These are phyloP conservation scores for Neotragus moschatus DNA, from an alignment of 2,113 vertebrate species.

Conservation along the genomic window DNA sequence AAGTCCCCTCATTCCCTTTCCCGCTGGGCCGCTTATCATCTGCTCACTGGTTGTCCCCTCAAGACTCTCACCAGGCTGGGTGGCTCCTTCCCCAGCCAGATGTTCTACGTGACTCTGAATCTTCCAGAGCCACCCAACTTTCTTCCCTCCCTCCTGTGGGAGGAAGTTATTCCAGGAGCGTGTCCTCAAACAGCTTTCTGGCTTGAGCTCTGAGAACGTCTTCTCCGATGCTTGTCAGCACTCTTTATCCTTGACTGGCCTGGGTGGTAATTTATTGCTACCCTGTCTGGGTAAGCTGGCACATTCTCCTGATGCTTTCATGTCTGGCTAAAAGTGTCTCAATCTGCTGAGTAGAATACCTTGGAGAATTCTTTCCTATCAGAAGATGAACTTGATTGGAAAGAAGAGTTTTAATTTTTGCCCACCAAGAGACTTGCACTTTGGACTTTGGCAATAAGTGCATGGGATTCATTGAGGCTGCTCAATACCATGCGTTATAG, in stretches of 20 bases:
- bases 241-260: not conserved
- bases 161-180: not conserved
- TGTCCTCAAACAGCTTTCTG: not conserved
- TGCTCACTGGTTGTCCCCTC: not conserved
- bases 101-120: not conserved
- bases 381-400: not conserved
- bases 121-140: not conserved
- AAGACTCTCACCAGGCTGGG: not conserved
- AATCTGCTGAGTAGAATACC: not conserved
- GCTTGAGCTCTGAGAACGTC: not conserved
- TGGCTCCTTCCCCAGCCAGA: not conserved
- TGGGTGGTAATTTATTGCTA: not conserved
- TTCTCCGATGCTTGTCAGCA: not conserved
- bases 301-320: not conserved
- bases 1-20: rapidly evolving
- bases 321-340: not conserved
- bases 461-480: not conserved
- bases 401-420: not conserved
- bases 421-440: not conserved
- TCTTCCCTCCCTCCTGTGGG: not conserved
- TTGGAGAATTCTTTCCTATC: not conserved
- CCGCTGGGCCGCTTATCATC: not conserved
- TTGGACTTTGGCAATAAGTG: not conserved
- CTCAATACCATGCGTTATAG: too few relatives aligned
- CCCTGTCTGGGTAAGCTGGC: not conserved